Percentiles rank a stretch among this genome's conserved stretches.
These are phyloP conservation scores for Motacilla tschutschensis DNA, from an alignment of 2,113 vertebrate genomes.

Conservation along the genomic window DNA sequence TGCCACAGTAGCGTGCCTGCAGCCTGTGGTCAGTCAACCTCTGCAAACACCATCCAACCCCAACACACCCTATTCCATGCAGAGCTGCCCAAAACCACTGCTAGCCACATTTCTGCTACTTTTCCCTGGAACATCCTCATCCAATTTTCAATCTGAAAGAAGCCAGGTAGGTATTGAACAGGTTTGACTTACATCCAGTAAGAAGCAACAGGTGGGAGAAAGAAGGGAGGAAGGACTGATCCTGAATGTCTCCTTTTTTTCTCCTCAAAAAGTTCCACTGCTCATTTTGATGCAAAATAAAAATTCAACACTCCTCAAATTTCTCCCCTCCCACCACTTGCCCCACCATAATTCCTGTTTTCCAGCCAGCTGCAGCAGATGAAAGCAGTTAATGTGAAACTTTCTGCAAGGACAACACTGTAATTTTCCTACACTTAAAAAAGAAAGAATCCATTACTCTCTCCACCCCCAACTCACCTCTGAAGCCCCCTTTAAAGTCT, in stretches of 20 bases:
- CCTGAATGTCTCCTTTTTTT: background rate
- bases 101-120: background rate
- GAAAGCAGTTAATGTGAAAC: background rate
- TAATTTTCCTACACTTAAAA: background rate
- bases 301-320: background rate
- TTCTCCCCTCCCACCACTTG: background rate
- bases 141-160: background rate
- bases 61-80: background rate
- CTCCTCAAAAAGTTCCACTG: background rate
- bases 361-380: background rate
- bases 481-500: background rate
- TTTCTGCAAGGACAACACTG: background rate
- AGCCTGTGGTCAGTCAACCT: background rate
- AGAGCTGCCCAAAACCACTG: background rate
- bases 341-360: background rate
- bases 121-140: background rate
- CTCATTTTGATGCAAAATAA: background rate
- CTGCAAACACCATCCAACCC: background rate
- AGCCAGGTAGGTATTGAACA: background rate
- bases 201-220: background rate
- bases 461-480: background rate
- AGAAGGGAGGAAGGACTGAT: background rate
- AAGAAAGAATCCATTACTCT: background rate
- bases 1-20: accelerated
- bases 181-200: background rate